Percentiles rank a stretch among this genome's conserved stretches.
phyloP scores from a whole-genome alignment of 2,113 vertebrate genomes.

The Galbula dea region DNA sequence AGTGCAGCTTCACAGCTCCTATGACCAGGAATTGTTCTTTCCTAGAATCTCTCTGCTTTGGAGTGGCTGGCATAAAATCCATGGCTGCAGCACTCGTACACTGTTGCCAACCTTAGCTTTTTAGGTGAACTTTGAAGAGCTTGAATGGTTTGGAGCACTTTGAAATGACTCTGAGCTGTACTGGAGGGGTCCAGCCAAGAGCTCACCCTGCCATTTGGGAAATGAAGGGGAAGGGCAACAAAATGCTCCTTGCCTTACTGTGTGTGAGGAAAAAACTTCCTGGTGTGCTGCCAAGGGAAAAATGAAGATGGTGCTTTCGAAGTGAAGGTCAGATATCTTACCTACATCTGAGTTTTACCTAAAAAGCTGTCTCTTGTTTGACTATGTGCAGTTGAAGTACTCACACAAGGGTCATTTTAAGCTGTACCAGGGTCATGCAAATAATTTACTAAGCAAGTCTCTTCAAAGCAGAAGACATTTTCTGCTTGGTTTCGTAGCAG shows the following conservation, averaged over 20 bases:
- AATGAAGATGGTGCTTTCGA: neutral
- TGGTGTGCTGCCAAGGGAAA: neutral
- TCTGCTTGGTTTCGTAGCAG: neutral
- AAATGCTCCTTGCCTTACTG: neutral
- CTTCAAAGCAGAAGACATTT: conserved; percentile 3
- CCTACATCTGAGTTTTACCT: neutral
- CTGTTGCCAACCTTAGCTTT: neutral
- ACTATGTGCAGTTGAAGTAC: neutral
- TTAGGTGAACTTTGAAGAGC: conserved; percentile 1
- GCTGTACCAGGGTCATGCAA: neutral
- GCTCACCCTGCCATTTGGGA: neutral
- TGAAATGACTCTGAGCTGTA: neutral
- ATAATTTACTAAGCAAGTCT: neutral
- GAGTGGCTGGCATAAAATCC: neutral
- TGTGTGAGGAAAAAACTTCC: neutral
- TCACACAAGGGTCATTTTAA: neutral
- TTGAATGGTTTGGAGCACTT: neutral
- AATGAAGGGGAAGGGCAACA: neutral
- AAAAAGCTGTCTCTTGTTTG: neutral
- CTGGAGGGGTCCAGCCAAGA: neutral
- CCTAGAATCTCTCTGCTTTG: neutral
- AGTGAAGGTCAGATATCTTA: neutral
- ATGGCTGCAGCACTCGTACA: neutral
- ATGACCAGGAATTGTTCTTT: neutral
- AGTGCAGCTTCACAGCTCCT: neutral